phyloP scores from a whole-genome alignment of 2,797 vertebrate species.

The Urosaurus nigricauda region DNA sequence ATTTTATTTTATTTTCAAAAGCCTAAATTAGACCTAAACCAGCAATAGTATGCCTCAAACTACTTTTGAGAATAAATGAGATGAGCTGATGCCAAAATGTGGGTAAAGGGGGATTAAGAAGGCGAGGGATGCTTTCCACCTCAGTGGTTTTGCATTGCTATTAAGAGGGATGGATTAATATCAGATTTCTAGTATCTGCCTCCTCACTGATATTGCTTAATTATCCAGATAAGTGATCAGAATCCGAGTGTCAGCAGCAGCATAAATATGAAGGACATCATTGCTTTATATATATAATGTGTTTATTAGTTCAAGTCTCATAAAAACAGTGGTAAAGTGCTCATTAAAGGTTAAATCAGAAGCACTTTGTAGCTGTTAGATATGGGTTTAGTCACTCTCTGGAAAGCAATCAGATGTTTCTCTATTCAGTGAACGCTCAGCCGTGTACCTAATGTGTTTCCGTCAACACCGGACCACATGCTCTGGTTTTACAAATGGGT shows the following conservation, averaged over 20 bases:
- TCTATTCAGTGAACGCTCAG: conserved; percentile 40
- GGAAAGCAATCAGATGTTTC: conserved; percentile 51
- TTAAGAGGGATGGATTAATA: conserved; percentile 84
- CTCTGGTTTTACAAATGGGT: neutral
- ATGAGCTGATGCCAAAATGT: conserved; percentile 69
- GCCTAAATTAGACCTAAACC: conserved; percentile 73
- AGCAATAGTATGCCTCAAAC: conserved; percentile 61
- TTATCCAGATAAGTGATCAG: conserved; percentile 86
- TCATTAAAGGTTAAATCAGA: conserved; percentile 70
- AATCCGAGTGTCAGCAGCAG: conserved; percentile 76
- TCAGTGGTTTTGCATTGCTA: conserved; percentile 67
- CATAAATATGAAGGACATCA: conserved; percentile 70
- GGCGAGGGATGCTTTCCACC: conserved; percentile 76
- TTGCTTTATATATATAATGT: conserved; percentile 52
- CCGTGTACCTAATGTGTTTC: conserved; percentile 24
- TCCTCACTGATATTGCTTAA: conserved; percentile 83
- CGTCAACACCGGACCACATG: conserved; percentile 33
- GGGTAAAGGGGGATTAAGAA: conserved; percentile 76
- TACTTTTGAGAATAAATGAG: conserved; percentile 76
- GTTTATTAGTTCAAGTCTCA: conserved; percentile 71
- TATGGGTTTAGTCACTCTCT: conserved; percentile 54
- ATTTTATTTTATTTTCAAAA: conserved; percentile 32
- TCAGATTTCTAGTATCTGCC: conserved; percentile 82
- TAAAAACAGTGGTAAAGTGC: conserved; percentile 64
- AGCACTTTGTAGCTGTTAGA: conserved; percentile 44